Evolutionary conservation across 2,888 invertebrate species (phyloP).

Genomic region (Apodemia mormo): DNA sequence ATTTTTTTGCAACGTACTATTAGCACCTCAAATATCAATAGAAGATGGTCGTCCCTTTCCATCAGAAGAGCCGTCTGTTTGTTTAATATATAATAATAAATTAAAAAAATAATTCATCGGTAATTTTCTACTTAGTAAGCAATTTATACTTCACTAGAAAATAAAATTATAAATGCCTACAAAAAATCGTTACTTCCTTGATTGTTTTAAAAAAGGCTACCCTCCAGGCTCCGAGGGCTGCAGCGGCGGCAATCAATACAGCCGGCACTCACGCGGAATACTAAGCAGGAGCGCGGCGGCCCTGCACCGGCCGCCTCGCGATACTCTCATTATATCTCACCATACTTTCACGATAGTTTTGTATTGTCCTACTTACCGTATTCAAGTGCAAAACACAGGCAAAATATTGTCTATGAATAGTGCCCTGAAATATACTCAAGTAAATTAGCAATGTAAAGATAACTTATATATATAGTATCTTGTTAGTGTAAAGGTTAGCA

Average conservation of each 20-base stretch:
- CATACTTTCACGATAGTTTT: conserved; percentile 17
- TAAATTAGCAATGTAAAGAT: too few relatives aligned
- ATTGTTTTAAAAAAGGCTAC: conserved; percentile 77
- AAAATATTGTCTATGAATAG: too few relatives aligned
- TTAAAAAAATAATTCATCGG: too few relatives aligned
- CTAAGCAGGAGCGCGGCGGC: conserved; percentile 66
- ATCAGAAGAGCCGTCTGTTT: too few relatives aligned
- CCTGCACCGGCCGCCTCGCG: conserved; percentile 31
- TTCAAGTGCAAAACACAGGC: neutral
- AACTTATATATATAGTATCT: too few relatives aligned
- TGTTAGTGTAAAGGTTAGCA: too few relatives aligned
- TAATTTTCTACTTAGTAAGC: too few relatives aligned
- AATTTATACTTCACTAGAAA: conserved; percentile 9
- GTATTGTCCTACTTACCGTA: neutral
- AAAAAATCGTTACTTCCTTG: conserved; percentile 62
- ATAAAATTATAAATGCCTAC: conserved; percentile 35
- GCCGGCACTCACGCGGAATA: conserved; percentile 83
- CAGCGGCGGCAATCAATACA: conserved; percentile 83
- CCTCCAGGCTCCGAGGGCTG: conserved; percentile 49
- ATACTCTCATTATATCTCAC: conserved; percentile 39
- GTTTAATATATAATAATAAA: too few relatives aligned
- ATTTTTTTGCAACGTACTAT: too few relatives aligned
- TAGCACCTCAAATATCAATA: too few relatives aligned
- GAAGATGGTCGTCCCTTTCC: too few relatives aligned
- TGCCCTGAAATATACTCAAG: too few relatives aligned